A percentile compares a stretch with the other conserved stretches of the same genome.
Conservation (phyloP, 2,113 vertebrate genomes). For the Microtus pennsylvanicus region DNA sequence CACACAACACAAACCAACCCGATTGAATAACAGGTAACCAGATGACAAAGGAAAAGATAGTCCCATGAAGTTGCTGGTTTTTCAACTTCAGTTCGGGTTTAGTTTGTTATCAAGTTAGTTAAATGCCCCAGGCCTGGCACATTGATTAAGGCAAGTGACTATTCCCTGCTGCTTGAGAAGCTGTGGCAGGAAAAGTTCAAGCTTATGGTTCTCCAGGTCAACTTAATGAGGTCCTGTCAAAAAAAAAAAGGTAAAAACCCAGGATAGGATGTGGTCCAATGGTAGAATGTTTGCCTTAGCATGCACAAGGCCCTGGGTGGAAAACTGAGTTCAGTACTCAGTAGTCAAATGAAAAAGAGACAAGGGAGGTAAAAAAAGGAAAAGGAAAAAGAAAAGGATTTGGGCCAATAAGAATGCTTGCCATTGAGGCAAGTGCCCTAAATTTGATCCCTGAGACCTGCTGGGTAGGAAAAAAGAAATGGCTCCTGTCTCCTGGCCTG, state of each 20-base stretch:
- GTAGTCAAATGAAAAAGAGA: neutral
- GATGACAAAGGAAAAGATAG: slow-evolving; percentile 59
- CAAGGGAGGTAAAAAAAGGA: neutral
- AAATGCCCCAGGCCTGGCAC: neutral
- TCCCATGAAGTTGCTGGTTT: neutral
- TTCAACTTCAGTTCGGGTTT: slow-evolving; percentile 42
- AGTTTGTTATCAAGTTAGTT: slow-evolving; percentile 33
- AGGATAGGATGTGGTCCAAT: neutral
- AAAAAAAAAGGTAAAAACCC: neutral
- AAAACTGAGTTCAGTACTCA: neutral
- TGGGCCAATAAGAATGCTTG: neutral
- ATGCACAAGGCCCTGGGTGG: neutral
- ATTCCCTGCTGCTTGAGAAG: neutral
- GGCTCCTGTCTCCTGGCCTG: neutral
- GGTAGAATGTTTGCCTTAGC: neutral
- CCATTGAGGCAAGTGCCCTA: too few relatives aligned
- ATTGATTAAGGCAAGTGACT: neutral
- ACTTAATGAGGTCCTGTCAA: neutral
- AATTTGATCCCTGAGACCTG: neutral
- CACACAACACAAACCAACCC: neutral
- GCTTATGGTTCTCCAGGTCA: neutral
- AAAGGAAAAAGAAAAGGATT: neutral
- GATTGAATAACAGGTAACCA: slow-evolving; percentile 65
- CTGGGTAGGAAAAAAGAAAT: neutral
- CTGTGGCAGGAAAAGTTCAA: neutral